Evolutionary conservation across 2,888 invertebrate species (phyloP), one percentile per base, ranked within the genome.

Genomic region (Chrysotoxum bicinctum): DNA sequence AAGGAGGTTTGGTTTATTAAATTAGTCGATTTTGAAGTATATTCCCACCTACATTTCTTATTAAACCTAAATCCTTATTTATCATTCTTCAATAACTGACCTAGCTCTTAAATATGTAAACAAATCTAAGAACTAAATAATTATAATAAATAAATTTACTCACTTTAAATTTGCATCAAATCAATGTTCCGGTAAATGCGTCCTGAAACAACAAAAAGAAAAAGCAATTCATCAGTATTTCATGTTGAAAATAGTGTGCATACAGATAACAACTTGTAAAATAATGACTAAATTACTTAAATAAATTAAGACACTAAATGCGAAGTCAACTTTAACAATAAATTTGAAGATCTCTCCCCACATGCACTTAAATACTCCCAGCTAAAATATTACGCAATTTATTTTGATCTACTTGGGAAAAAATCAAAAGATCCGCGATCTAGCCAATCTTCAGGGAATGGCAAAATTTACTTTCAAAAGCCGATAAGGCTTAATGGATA

Each of bases 401-500:
- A 16, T 32, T 19, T 35, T 6, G 32, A 48, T 48, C 26, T 26
- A 48, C 66, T 48, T 45, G 7, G 14, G 2, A 19, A 32, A 19
- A 32, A 48, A 66, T 35, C 45, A 64, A 64, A 64, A 64, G 64
- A 48, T 48, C 48, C 35, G 26, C 16, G n/a, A 8, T 70, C 21
- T 21, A 16, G 40, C 58, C 60, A 60, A 66, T 82, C 66, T 60
- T 35, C 8, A 19, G 16, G 10, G 74, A 26, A 54, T 54, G 45
- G 8, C 16, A 60, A 54, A n/a, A 37, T 21, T 12, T 35, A 43
- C 64, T 26, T 66, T 45, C 14, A 30, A 56, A 43, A 70, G 56
- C 30, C 35, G 58, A 8, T 58, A 35, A 12, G 35, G 26, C 48
- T 16, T 16, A 72, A 48, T 66, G 50, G 73, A 74, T 66, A 76